Evolutionary conservation across 2,888 invertebrate species (phyloP), one percentile per base, ranked within the genome.

Genomic region (Erannis defoliaria): DNA sequence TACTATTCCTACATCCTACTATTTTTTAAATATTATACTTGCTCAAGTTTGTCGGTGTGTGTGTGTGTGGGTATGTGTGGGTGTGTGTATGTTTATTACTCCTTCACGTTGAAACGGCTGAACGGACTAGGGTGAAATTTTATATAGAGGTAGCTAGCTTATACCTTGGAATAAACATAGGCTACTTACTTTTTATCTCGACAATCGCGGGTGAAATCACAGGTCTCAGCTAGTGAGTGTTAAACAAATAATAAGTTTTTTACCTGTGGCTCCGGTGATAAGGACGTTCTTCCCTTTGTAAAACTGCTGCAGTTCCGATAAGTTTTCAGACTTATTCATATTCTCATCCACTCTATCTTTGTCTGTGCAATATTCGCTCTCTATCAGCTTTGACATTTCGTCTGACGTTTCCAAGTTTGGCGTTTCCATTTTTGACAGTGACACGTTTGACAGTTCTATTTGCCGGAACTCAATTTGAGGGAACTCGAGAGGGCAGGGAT

Each of bases 261-360:
- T 63, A 93, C 95, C 95, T 67, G 94, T 94, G 26, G 93, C 94
- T 53, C 95, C 95, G 29, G 95, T 95, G 23, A 95, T 89, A 6
- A 95, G 86, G 0, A 95, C 71, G 74, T 90, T 94, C 73, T 94
- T 94, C 14, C 94, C 93, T 62, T 90, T 81, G 66, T 94, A 95
- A 81, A 95, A 95, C 70, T 88, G 81, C 70, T 95, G 94, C 6
- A 95, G 78, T 0, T 90, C 88, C 0, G 93, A 84, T 58, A 86
- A 58, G 33, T 69, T 77, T 12, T 53, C 56, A 1, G 62, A 59
- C n/a, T 75, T 75, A 38, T 80, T 80, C 73, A 76, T 76, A 49
- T 82, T 84, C 31, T 75, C 72, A 50, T 83, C 80, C 0, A 75
- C 59, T 33, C 58, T 64, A 1, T 67, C 71, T 12, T 57, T 71